Evolutionary conservation across 1,140 invertebrate species (phyloP), one percentile per base, ranked within the genome.

Genomic region (Battus philenor): DNA sequence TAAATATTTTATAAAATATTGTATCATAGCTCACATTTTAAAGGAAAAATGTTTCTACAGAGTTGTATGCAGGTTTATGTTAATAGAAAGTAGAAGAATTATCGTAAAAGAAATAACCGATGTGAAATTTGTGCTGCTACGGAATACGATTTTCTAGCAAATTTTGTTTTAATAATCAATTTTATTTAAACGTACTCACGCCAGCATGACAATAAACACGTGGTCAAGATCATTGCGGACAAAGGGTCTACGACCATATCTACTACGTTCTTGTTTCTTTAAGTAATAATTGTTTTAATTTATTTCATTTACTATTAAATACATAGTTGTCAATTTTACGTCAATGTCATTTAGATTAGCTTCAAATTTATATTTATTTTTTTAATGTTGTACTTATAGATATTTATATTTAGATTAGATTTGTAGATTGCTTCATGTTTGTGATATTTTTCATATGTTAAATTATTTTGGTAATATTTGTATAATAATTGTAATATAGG

Each of bases 191-290:
- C 12, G 29, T 6, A 70, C 70, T 68, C 47, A 80, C 76, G 76
- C 73, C 73, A 77, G 49, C 73, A 80, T 0, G 60, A 52, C 4
- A 68, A 38, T 20, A 69, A 26, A 44, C 71, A 80, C 1, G 73
- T 64, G 6, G 67, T 67, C 0, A 77, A 20, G n/a, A 80, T 15
- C 33, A 75, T 50, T 5, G 68, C 36, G 0, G 72, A 59, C 1
- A 77, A 1, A 5, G 73, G 71, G 38, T 78, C 76, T 5, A 76
- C 20, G 8, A 22, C 52, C 57, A 64, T 70, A 41, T n/a, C n/a
- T n/a, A 13, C 15, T 9, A n/a, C 15, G 20, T 39, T 30, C 57
- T n/a, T 27, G 22, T 29, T 32, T 20, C 10, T 17, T 44, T 49
- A 15, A 26, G 38, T 48, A 18, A 44, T 41, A 29, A 34, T 43